phyloP scores from a whole-genome alignment of 2,888 invertebrate species.

The Pyrrhia umbra region DNA sequence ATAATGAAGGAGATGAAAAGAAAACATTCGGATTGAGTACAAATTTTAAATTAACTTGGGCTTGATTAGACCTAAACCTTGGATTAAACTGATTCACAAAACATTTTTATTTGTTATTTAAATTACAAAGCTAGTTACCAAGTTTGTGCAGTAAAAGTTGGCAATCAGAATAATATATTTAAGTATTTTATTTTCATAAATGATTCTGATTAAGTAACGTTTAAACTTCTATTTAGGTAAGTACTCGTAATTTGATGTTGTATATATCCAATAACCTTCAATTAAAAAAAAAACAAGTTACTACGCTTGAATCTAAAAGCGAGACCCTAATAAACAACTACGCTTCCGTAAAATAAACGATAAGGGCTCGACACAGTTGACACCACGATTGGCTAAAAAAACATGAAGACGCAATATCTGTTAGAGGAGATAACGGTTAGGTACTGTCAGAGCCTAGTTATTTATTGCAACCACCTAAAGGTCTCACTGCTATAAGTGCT shows the following conservation, averaged over 20 bases:
- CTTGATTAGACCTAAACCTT: neutral
- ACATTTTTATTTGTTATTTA: too few relatives aligned
- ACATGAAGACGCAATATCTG: conserved; percentile 9
- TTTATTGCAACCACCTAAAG: conserved; percentile 26
- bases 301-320: neutral
- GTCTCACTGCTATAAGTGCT: too few relatives aligned
- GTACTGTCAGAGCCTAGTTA: conserved; percentile 37
- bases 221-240: too few relatives aligned
- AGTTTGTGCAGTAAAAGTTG: too few relatives aligned
- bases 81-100: neutral
- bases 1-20: conserved; percentile 1
- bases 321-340: neutral
- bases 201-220: too few relatives aligned
- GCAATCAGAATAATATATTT: too few relatives aligned
- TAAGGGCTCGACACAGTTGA: neutral
- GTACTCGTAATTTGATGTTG: too few relatives aligned
- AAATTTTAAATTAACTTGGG: neutral
- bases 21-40: neutral
- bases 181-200: too few relatives aligned
- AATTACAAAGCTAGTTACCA: too few relatives aligned
- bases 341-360: neutral
- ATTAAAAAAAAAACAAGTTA: neutral
- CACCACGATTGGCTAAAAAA: conserved; percentile 9
- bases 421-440: conserved; percentile 24
- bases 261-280: too few relatives aligned